phyloP scores from a whole-genome alignment of 2,113 vertebrate species.

The Aegithalos caudatus region DNA sequence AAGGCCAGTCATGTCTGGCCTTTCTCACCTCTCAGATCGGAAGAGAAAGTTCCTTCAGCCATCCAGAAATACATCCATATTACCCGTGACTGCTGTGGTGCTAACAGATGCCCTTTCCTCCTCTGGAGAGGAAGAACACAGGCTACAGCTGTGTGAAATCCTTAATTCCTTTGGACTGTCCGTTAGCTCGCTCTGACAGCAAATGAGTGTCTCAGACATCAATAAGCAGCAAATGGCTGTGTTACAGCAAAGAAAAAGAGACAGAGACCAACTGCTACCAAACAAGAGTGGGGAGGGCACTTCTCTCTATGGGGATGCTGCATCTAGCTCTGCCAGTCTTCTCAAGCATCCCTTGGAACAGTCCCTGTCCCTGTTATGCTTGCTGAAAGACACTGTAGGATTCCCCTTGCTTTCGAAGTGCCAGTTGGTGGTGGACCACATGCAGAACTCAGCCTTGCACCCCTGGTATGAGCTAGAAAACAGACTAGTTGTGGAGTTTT shows the following conservation, averaged over 20 bases:
- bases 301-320: not conserved
- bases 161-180: not conserved
- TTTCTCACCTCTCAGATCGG: not conserved
- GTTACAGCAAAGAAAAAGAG: not conserved
- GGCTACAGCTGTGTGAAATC: not conserved
- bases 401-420: not conserved
- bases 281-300: not conserved
- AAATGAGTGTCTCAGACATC: not conserved
- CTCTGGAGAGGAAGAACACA: not conserved
- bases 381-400: not conserved
- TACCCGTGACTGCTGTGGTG: not conserved
- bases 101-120: constrained; percentile 14
- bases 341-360: not conserved
- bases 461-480: not conserved
- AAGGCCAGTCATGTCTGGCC: constrained; percentile 10
- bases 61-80: constrained; percentile 20
- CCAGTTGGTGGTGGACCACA: not conserved
- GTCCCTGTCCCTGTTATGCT: not conserved
- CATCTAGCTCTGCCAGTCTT: not conserved
- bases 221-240: not conserved
- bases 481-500: not conserved
- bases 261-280: not conserved
- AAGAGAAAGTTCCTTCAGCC: not conserved
- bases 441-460: not conserved
- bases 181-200: not conserved